These are phyloP conservation scores for Drosophila nasuta DNA, from an alignment of 1,140 invertebrate species.

Conservation along the genomic window DNA sequence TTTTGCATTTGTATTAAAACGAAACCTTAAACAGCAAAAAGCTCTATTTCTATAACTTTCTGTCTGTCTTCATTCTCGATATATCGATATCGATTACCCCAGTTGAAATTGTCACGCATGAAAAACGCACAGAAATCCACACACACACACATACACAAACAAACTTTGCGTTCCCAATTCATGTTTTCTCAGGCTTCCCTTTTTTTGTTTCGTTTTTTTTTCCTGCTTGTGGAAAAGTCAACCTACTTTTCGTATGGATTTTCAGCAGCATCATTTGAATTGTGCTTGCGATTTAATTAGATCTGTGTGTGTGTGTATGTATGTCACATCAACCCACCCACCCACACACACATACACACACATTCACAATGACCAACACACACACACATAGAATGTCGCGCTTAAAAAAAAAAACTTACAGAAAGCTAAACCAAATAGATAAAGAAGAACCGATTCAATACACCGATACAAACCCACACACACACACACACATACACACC, in stretches of 20 bases:
- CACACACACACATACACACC: conserved; percentile 26
- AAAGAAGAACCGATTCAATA: conserved; percentile 54
- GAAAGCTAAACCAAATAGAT: conserved; percentile 72
- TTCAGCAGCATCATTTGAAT: not conserved
- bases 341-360: conserved; percentile 10
- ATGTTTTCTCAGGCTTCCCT: not conserved
- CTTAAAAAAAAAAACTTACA: not conserved
- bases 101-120: conserved; percentile 43
- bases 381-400: conserved; percentile 7
- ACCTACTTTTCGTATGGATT: too few species aligned
- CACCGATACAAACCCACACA: conserved; percentile 13
- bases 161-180: not conserved
- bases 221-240: not conserved
- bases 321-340: conserved; percentile 31
- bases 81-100: conserved; percentile 5
- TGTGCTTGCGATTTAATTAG: not conserved
- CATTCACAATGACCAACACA: conserved; percentile 22
- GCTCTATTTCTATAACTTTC: conserved; percentile 4
- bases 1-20: conserved; percentile 30
- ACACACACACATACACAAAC: conserved; percentile 6
- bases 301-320: conserved; percentile 24
- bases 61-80: not conserved
- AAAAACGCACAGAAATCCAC: conserved; percentile 36
- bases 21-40: conserved; percentile 32
- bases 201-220: not conserved